Evolutionary conservation across 2,888 invertebrate genomes (phyloP), one percentile per base, ranked within the genome.

Genomic region (Eupithecia inturbata): DNA sequence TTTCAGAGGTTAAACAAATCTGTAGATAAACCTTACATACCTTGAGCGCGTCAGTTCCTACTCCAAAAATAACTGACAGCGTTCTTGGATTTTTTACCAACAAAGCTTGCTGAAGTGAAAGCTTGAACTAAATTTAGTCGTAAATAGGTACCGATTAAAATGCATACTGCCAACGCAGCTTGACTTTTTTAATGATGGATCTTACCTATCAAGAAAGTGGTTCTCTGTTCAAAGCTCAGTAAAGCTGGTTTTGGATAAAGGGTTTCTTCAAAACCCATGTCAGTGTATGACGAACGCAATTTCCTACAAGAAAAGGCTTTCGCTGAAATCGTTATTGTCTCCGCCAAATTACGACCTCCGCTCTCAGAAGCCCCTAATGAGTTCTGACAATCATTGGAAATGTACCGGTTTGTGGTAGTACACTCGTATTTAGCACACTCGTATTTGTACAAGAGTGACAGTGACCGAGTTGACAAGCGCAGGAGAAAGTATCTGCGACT

Each of bases 391-490:
- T n/a, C 12, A 39, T 62, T 70, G 45, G 28, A 62, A 60, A 62
- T 16, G 60, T 72, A 76, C 68, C 67, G 60, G 72, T 72, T 77
- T 70, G 31, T 41, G 3, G 60, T 31, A 12, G 16, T 64, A 9
- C 9, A n/a, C n/a, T n/a, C n/a, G n/a, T n/a, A n/a, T 26, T 16
- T 63, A 33, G 14, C 33, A 53, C 79, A 68, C 70, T 75, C 22
- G 67, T 78, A 67, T 68, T 75, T 31, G 68, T 79, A 81, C 77
- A 82, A 84, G 84, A 85, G 85, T 85, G 85, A 85, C 87, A 87
- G 85, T 87, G 86, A 82, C 87, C 83, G 85, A 83, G 78, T 81
- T 84, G 83, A 85, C 84, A 86, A 84, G 84, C 88, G 84, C 84
- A 84, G 73, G 75, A 80, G 79, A 80, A 80, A 80, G 78, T 78